Conservation (phyloP, 2,888 invertebrate genomes). For the Chymomyza procnemis region DNA sequence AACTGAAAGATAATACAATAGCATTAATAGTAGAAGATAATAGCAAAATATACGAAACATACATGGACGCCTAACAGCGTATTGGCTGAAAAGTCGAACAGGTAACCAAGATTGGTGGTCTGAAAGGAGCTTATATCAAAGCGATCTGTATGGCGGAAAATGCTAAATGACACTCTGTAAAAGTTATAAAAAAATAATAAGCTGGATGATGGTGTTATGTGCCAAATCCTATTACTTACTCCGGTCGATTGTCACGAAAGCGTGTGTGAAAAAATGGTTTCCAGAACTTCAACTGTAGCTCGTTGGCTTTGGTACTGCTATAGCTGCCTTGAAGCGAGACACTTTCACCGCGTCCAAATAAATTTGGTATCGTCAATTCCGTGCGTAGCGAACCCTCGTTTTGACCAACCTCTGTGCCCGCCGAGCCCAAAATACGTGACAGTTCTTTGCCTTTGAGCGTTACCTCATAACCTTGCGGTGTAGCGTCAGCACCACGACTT, state of each 20-base stretch:
- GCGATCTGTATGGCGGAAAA: slow-evolving; percentile 83
- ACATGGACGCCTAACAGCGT: slow-evolving; percentile 80
- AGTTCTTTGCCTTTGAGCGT: slow-evolving; percentile 91
- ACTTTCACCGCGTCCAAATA: slow-evolving; percentile 92
- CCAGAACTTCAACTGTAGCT: slow-evolving; percentile 87
- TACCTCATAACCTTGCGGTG: slow-evolving; percentile 90
- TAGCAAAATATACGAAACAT: slow-evolving; percentile 65
- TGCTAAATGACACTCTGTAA: slow-evolving; percentile 83
- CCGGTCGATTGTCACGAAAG: slow-evolving; percentile 80
- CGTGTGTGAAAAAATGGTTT: slow-evolving; percentile 90
- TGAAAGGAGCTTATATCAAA: slow-evolving; percentile 83
- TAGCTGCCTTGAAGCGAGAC: slow-evolving; percentile 90
- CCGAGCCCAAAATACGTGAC: slow-evolving; percentile 88
- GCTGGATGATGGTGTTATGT: background rate
- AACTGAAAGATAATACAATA: slow-evolving; percentile 79
- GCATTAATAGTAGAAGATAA: background rate
- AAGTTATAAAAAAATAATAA: background rate
- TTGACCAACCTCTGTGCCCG: slow-evolving; percentile 92
- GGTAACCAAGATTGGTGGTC: slow-evolving; percentile 87
- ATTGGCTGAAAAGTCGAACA: slow-evolving; percentile 86
- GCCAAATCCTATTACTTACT: slow-evolving; percentile 80
- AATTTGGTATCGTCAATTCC: slow-evolving; percentile 88
- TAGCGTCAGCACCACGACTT: slow-evolving; percentile 86
- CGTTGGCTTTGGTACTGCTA: slow-evolving; percentile 89
- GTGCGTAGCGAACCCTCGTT: slow-evolving; percentile 89